A percentile compares a stretch with the other conserved stretches of the same genome.
Evolutionary conservation across 2,797 vertebrate genomes (phyloP).

Genomic region (Pristis pectinata): DNA sequence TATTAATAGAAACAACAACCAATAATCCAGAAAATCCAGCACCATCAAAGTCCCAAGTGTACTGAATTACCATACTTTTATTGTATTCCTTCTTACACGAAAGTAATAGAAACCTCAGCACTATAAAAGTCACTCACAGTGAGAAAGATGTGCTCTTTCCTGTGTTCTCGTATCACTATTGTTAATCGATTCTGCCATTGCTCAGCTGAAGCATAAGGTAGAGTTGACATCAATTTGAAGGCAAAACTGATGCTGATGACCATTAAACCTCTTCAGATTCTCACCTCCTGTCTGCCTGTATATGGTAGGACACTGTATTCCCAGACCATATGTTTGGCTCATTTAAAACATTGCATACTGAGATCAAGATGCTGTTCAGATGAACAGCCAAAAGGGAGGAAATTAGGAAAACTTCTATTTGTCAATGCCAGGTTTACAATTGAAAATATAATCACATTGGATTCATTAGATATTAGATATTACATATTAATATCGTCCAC

Average conservation of each 20-base stretch:
- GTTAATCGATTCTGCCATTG: neutral
- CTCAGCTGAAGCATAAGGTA: neutral
- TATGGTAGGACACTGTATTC: neutral
- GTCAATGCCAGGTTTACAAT: neutral
- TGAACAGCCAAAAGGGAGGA: neutral
- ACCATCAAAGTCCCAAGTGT: no score
- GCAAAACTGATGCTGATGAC: neutral
- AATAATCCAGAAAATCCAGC: no score
- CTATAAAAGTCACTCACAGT: neutral
- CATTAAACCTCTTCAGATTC: neutral
- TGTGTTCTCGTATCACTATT: neutral
- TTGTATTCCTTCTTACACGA: neutral
- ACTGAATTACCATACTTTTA: neutral
- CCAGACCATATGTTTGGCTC: slow-evolving; percentile 6
- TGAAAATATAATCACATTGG: neutral
- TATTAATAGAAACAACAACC: no score
- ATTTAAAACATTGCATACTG: neutral
- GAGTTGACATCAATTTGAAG: neutral
- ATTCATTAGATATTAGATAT: slow-evolving; percentile 15
- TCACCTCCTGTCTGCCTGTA: neutral
- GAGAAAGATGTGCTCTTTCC: neutral
- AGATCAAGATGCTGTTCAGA: neutral
- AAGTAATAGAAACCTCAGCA: neutral
- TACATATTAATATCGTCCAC: neutral
- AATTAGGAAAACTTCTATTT: slow-evolving; percentile 20